phyloP scores from a whole-genome alignment of 2,888 invertebrate genomes.

The Autographa gamma region DNA sequence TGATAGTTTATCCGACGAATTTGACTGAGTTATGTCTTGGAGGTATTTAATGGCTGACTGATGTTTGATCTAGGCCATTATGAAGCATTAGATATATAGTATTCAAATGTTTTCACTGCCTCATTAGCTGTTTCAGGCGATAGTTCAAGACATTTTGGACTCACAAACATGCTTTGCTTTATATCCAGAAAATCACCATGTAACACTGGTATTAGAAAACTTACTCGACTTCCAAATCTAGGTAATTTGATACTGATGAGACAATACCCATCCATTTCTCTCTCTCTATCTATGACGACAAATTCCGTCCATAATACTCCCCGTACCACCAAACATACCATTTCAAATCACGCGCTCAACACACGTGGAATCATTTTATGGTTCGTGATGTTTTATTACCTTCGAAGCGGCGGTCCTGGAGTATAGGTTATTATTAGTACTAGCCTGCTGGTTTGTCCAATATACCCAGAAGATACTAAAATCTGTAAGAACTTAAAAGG shows the following conservation, averaged over 20 bases:
- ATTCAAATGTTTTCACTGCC: not conserved
- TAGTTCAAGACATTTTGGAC: not conserved
- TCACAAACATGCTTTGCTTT: not conserved
- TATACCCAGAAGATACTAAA: too few species aligned
- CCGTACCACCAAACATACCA: slow-evolving; percentile 34
- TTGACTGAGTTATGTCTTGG: slow-evolving; percentile 22
- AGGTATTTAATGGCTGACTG: slow-evolving; percentile 9
- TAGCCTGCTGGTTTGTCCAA: slow-evolving; percentile 17
- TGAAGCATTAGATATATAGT: not conserved
- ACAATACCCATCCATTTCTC: not conserved
- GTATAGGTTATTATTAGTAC: slow-evolving; percentile 32
- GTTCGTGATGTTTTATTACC: slow-evolving; percentile 49
- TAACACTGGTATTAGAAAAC: too few species aligned
- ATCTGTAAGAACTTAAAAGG: too few species aligned
- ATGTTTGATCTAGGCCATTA: slow-evolving; percentile 1
- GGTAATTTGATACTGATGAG: too few species aligned
- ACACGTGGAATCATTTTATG: slow-evolving; percentile 53
- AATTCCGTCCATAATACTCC: slow-evolving; percentile 21
- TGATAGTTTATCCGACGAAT: slow-evolving; percentile 27
- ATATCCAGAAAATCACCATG: too few species aligned
- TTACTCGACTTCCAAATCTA: too few species aligned
- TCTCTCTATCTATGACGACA: not conserved
- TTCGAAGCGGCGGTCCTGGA: slow-evolving; percentile 42
- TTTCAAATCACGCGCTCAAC: slow-evolving; percentile 46
- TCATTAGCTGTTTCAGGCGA: not conserved